Evolutionary conservation across 1,140 invertebrate genomes (phyloP), one percentile per base, ranked within the genome.

Genomic region (Rhopalosiphum maidis): DNA sequence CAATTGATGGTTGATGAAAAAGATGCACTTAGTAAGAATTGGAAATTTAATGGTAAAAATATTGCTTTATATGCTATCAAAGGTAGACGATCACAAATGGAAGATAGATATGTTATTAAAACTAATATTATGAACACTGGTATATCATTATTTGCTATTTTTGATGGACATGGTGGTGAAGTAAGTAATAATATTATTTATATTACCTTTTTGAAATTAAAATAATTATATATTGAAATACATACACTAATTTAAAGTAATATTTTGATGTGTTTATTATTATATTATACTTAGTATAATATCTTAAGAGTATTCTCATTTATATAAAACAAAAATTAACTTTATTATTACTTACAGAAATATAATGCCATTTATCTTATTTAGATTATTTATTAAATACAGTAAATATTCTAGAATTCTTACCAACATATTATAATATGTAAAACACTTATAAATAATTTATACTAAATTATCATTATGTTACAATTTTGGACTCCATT

Each of bases 131-230:
- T 97, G 94, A 96, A 96, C 93, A 97, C 97, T 41, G 97, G 97
- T 46, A 97, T 98, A 90, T 97, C 97, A 4, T 96, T 99, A 87
- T 99, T 98, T 96, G 98, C 98, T 77, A 97, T 99, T 93, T 99
- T 99, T 95, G 98, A 99, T 96, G 98, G 98, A 1, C 98, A 99
- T 95, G 98, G 98, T 92, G 98, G 98, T 90, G 98, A 99, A 95
- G 97, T 97, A 95, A 95, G 94, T 94, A 88, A 87, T 30, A 41
- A 43, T 37, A 85, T 41, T 43, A 37, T 83, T 37, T 83, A 8
- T 37, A 83, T 35, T 37, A 83, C 15, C n/a, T 77, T 77, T n/a
- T 35, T 77, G 1, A 11, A n/a, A 68, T 51, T 18, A n/a, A 77
- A 77, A 60, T 30, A 15, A 68, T 15, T n/a, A 15, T 15, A n/a